Evolutionary conservation across 2,797 vertebrate genomes (phyloP).

Genomic region (Pseudomugil gertrudae): DNA sequence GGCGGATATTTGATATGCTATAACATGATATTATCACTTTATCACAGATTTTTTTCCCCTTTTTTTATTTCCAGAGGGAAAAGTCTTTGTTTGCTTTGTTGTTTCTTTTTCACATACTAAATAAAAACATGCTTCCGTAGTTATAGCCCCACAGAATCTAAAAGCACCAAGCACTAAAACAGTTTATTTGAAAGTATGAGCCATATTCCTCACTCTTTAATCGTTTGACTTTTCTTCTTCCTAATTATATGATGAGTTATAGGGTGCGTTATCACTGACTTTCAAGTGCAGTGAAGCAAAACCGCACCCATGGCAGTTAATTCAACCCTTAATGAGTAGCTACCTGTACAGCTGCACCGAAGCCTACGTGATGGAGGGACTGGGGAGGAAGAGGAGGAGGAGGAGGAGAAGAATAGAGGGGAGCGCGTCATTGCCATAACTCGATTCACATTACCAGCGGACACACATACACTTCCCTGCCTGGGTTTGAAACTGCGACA

Average conservation of each 20-base stretch:
- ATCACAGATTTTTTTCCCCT: slow-evolving; percentile 17
- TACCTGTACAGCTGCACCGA: slow-evolving; percentile 63
- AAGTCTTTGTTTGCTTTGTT: slow-evolving; percentile 1
- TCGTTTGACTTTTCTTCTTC: slow-evolving; percentile 2
- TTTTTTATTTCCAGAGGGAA: neutral
- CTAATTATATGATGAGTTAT: neutral
- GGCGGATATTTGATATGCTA: slow-evolving; percentile 65
- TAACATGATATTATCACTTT: slow-evolving; percentile 52
- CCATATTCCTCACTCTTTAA: neutral
- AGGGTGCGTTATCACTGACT: neutral
- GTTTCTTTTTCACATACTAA: neutral
- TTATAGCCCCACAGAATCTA: neutral
- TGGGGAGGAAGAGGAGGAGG: slow-evolving; percentile 1
- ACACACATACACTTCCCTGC: slow-evolving; percentile 36
- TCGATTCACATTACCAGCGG: slow-evolving; percentile 49
- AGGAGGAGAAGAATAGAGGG: slow-evolving; percentile 4
- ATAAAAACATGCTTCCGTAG: neutral
- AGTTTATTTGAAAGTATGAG: too few relatives aligned
- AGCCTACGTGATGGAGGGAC: slow-evolving; percentile 52
- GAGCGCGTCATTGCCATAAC: slow-evolving; percentile 43
- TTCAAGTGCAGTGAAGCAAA: slow-evolving; percentile 7
- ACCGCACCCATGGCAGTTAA: slow-evolving; percentile 49
- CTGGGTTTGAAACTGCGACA: slow-evolving; percentile 72
- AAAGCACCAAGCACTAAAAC: neutral
- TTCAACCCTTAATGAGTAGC: slow-evolving; percentile 34